Evolutionary conservation across 2,797 vertebrate genomes (phyloP), one percentile per base, ranked within the genome.

Genomic region (Nothura maculosa): DNA sequence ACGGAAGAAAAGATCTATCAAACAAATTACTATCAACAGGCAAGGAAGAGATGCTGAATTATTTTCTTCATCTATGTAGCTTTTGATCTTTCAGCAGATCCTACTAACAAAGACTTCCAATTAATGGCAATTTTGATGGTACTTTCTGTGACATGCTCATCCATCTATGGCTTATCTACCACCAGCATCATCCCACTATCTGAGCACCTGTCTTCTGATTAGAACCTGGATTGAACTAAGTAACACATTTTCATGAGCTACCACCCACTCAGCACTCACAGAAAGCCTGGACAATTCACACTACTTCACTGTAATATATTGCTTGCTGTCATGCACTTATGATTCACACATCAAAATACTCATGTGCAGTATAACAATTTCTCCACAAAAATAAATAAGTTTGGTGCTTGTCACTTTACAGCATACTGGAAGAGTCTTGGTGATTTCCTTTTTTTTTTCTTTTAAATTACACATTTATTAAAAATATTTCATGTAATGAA

Each of bases 21-120:
- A 42, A 43, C 14, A 83, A 83, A 89, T 83, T 82, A 38, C 45
- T 73, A 85, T 30, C 25, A 87, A 18, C 55, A 69, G 28, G 28
- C 17, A 87, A 47, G 50, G 45, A 85, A 64, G 58, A 70, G 42
- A 69, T 3, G 3, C 40, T 47, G 45, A 58, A 85, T 77, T 72
- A 54, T 87, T 87, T 89, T 63, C 38, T 72, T 57, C 17, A 4
- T 69, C 58, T 42, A 13, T 36, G 85, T 78, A 48, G 54, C 48
- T 64, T 54, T 43, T 89, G 75, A 90, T 64, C 57, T 93, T 92
- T 90, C 57, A 89, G 73, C 34, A 55, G 42, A 75, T 81, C 69
- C 28, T 85, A 27, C 57, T 54, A 77, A 50, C 18, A 38, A 72
- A 87, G 36, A 16, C 11, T 75, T 85, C 69, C 54, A 60, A 42